Evolutionary conservation across 2,113 vertebrate species (phyloP), one percentile per base, ranked within the genome.

Genomic region (Labrus mixtus): DNA sequence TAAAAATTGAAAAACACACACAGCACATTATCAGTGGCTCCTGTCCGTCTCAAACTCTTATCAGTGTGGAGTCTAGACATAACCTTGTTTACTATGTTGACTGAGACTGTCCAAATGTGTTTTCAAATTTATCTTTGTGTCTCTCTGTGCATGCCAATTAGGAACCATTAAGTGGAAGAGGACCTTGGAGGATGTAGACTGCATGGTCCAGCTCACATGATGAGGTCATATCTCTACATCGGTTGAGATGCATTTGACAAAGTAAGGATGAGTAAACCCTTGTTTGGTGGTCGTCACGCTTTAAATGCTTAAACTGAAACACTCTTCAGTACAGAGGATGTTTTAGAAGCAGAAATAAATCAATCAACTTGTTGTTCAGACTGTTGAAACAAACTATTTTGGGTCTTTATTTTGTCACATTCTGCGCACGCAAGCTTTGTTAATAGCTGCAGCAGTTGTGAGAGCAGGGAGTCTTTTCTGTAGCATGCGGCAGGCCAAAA

Each of bases 51-150:
- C 81, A 36, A 33, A 36, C 57, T 71, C 61, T 86, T 81, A 90
- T 91, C 78, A 83, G 55, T 43, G 7, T 68, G 36, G 60, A 76
- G 87, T 76, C 90, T 65, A 53, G 64, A 84, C 76, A 74, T 88
- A 89, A 90, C 84, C 75, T 85, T 64, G 64, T 90, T 87, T 84
- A 73, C 73, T 45, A 0, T 73, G 59, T 81, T 80, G 79, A 73
- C 74, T 41, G 36, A 13, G 66, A 71, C 61, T 46, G 8, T 68
- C 29, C 33, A 62, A 56, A 85, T 66, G 50, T 76, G 33, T 82
- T 79, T 55, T 48, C 51, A 71, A 56, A 76, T 61, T 56, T 39
- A 29, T 55, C 33, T 78, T 12, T 54, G 20, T 56, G n/a, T 60
- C 33, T 77, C n/a, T 62, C 11, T 63, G 13, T 55, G 48, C n/a